Percentiles rank a stretch among this genome's conserved stretches.
Conservation (phyloP, 1,140 invertebrate species). For the Ridgeia piscesae region DNA sequence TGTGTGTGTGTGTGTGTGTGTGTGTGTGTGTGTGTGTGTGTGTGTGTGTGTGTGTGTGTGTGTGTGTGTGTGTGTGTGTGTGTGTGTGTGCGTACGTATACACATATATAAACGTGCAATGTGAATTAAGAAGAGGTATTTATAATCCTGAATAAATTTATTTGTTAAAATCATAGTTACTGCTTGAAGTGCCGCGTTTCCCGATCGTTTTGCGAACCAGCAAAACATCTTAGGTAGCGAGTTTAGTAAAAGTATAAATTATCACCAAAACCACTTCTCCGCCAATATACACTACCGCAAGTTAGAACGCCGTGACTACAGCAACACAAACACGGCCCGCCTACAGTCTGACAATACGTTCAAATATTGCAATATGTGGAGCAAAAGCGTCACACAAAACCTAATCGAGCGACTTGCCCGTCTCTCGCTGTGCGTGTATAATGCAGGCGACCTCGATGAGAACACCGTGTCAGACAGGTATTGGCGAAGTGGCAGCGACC, state of each 20-base stretch:
- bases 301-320: neutral
- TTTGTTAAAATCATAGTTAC: neutral
- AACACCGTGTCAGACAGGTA: too few relatives aligned
- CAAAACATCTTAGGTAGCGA: neutral
- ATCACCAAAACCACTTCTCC: too few relatives aligned
- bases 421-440: too few relatives aligned
- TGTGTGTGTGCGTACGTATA: slow-evolving; percentile 31
- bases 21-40: slow-evolving; percentile 24
- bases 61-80: slow-evolving; percentile 33
- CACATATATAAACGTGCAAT: neutral
- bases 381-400: too few relatives aligned
- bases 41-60: slow-evolving; percentile 31
- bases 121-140: neutral
- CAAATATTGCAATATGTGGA: too few relatives aligned
- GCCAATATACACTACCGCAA: neutral
- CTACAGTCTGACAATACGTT: too few relatives aligned
- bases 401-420: too few relatives aligned
- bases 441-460: too few relatives aligned
- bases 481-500: too few relatives aligned
- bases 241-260: too few relatives aligned
- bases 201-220: neutral
- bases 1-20: slow-evolving; percentile 12
- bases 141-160: neutral
- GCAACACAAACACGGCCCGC: too few relatives aligned
- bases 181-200: neutral